phyloP scores from a whole-genome alignment of 2,797 vertebrate genomes.

The Syngnathus acus region DNA sequence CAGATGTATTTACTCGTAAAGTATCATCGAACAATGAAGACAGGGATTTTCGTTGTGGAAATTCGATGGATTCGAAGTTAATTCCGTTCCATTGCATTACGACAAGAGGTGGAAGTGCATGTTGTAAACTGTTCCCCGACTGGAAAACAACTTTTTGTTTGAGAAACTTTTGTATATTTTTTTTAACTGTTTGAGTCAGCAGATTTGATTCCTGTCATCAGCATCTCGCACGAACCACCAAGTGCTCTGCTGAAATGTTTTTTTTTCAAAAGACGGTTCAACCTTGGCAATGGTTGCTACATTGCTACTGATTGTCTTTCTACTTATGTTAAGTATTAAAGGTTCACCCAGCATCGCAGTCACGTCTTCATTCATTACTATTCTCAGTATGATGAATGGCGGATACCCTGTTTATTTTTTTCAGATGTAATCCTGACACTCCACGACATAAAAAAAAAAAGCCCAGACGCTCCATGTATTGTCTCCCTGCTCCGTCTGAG shows the following conservation, averaged over 20 bases:
- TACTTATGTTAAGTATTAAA: neutral
- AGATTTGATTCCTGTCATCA: neutral
- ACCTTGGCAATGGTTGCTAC: neutral
- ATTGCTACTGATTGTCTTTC: neutral
- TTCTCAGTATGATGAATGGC: neutral
- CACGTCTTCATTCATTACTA: neutral
- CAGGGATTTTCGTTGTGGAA: neutral
- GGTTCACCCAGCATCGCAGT: neutral
- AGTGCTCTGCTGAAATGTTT: neutral
- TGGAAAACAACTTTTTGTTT: too few relatives aligned
- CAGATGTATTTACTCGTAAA: neutral
- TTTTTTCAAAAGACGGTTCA: neutral
- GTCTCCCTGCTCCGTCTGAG: conserved; percentile 18
- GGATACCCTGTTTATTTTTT: neutral
- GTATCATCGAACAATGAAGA: neutral
- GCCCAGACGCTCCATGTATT: neutral
- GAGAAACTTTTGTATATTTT: too few relatives aligned
- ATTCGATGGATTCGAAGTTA: neutral
- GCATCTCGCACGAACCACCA: neutral
- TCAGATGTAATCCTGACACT: neutral
- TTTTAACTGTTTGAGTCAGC: too few relatives aligned
- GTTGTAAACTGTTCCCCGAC: too few relatives aligned
- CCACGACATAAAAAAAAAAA: neutral
- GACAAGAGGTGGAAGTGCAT: too few relatives aligned
- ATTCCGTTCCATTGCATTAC: too few relatives aligned